These are phyloP conservation scores for Megathymus violae DNA, from an alignment of 1,140 invertebrate genomes.

Conservation along the genomic window DNA sequence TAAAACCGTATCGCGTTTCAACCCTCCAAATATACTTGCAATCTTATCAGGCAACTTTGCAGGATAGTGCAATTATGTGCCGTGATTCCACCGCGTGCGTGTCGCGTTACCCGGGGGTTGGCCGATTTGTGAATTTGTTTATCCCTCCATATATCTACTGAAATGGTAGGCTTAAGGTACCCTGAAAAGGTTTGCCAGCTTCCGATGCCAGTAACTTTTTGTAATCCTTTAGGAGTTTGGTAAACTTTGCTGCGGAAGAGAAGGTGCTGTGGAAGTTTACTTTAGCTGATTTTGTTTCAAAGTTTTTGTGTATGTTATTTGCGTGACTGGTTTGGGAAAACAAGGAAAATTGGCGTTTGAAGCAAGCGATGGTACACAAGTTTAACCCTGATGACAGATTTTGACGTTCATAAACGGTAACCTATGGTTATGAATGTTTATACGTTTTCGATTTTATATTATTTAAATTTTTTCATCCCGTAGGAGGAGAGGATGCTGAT, in stretches of 20 bases:
- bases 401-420: too few relatives aligned
- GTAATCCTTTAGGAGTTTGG: conserved; percentile 15
- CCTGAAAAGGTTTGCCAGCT: conserved; percentile 3
- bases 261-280: background rate
- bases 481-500: too few relatives aligned
- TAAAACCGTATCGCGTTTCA: conserved; percentile 6
- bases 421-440: too few relatives aligned
- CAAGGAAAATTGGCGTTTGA: too few relatives aligned
- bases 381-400: too few relatives aligned
- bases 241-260: too few relatives aligned
- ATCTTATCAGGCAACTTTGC: conserved; percentile 5
- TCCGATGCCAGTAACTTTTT: conserved; percentile 21
- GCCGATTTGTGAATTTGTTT: conserved; percentile 31
- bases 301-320: background rate
- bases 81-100: conserved; percentile 15
- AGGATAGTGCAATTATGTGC: conserved; percentile 14
- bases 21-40: conserved; percentile 2
- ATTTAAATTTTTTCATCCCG: too few relatives aligned
- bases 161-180: conserved; percentile 21
- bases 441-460: too few relatives aligned
- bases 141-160: conserved; percentile 28
- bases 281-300: conserved; percentile 7
- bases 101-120: conserved; percentile 19
- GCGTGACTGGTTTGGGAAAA: background rate
- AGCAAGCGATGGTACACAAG: too few relatives aligned